Base-by-base conservation (phyloP, 2,113 vertebrate species). In the Nanorana parkeri region DNA sequence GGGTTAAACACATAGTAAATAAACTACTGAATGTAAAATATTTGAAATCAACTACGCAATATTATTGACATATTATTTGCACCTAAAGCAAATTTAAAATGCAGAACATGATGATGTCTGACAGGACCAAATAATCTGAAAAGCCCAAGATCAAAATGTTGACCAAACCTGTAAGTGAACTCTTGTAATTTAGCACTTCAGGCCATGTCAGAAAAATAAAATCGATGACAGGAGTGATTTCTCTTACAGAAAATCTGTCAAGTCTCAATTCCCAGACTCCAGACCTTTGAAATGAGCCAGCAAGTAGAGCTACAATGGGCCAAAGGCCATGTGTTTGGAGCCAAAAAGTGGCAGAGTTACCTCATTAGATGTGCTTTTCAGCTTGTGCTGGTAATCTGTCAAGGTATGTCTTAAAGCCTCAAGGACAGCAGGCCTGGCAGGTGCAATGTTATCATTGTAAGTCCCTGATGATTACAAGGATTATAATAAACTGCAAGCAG, bases 311-410 rank as follows among this genome's bases (percentile, higher is more conserved):
- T 89, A 89, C 87, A 91, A 85, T 81, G 90, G 90, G 91, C 93
- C 75, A 84, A 93, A 91, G 89, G 91, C 89, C 28, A 88, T 87
- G 84, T 85, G 74, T 85, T 86, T 52, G 88, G 86, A 91, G 88
- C 89, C 91, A 91, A 90, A 91, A 87, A 92, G 63, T 85, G 88
- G 87, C 90, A 93, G 89, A 85, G 84, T 92, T 95, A 95, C 94
- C 93, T 95, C 93, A 93, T 94, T 94, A 93, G 91, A 92, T 0
- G 21, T 87, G 80, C 94, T 91, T 92, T 92, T 90, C 87, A 94
- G 91, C 90, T 90, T 93, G 90, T 87, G 93, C 91, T 94, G 91
- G 91, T 95, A 94, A 94, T 92, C 92, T 93, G 92, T 94, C 94
- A 95, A 93, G 89, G 93, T 94, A 86, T 21, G 88, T 87, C 91